phyloP scores from a whole-genome alignment of 2,888 invertebrate species.

The Caenorhabditis imperialis region DNA sequence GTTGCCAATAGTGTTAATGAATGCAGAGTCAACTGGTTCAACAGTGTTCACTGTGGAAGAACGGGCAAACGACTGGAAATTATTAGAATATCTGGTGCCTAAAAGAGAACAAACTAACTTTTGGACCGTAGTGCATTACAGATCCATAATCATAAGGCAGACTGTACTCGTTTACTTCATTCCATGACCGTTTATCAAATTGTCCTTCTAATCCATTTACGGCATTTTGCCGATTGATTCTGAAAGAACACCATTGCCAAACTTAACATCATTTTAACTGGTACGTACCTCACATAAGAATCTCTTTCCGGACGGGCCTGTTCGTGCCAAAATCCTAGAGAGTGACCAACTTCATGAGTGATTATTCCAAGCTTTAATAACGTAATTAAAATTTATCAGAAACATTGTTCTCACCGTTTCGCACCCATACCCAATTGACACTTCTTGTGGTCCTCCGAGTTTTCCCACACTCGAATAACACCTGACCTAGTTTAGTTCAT shows the following conservation, averaged over 20 bases:
- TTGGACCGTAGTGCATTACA: constrained; percentile 66
- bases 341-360: constrained; percentile 67
- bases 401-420: constrained; percentile 58
- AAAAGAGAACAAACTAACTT: constrained; percentile 34
- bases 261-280: not conserved
- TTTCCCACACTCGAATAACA: constrained; percentile 70
- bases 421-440: constrained; percentile 69
- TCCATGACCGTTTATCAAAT: constrained; percentile 59
- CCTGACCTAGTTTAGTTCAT: constrained; percentile 20
- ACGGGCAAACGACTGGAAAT: constrained; percentile 60
- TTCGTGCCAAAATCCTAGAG: constrained; percentile 71
- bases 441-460: constrained; percentile 65
- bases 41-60: constrained; percentile 56
- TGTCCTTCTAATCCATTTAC: constrained; percentile 57
- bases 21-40: constrained; percentile 58
- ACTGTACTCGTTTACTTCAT: constrained; percentile 56
- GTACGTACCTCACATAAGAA: constrained; percentile 58
- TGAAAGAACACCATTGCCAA: constrained; percentile 17
- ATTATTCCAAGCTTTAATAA: constrained; percentile 64
- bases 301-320: constrained; percentile 70
- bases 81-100: not conserved
- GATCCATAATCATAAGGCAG: constrained; percentile 67
- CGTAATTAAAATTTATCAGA: too few relatives aligned
- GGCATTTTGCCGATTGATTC: constrained; percentile 59
- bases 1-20: constrained; percentile 65